A percentile compares a stretch with the other conserved stretches of the same genome.
These are phyloP conservation scores for Paraplagusia blochii DNA, from an alignment of 2,113 vertebrate species.

Conservation along the genomic window DNA sequence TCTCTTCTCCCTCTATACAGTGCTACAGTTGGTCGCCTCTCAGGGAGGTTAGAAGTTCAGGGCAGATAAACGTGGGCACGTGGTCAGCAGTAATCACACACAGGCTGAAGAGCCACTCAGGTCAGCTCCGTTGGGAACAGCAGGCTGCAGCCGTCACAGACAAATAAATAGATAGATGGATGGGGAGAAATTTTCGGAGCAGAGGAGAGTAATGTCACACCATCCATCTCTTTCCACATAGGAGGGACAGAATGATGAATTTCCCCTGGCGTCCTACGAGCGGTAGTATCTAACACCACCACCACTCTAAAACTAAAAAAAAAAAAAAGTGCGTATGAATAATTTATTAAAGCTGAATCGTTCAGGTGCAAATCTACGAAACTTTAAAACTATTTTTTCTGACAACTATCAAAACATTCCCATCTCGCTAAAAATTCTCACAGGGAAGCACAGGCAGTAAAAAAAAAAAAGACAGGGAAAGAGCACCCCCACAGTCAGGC, in stretches of 20 bases:
- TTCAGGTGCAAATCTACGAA: conserved; percentile 46
- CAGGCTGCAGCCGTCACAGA: conserved; percentile 33
- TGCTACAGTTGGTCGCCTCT: conserved; percentile 49
- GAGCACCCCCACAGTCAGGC: conserved; percentile 19
- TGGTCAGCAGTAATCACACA: conserved; percentile 74
- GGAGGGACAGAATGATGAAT: conserved; percentile 32
- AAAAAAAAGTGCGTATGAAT: conserved; percentile 42
- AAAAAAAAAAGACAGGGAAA: conserved; percentile 27
- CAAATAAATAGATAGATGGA: conserved; percentile 49
- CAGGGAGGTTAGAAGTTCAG: conserved; percentile 64
- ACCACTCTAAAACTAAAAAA: conserved; percentile 38
- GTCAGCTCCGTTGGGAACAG: conserved; percentile 55
- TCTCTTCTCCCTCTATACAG: conserved; percentile 5
- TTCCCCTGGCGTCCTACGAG: conserved; percentile 5
- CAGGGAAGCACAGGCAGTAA: conserved; percentile 1
- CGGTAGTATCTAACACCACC: conserved; percentile 44
- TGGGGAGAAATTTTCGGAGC: conserved; percentile 21
- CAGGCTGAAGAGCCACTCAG: conserved; percentile 61
- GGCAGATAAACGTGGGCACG: conserved; percentile 65
- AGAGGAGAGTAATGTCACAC: conserved; percentile 39
- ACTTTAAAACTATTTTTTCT: conserved; percentile 5
- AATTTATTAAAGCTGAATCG: conserved; percentile 47
- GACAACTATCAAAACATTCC: conserved; percentile 22
- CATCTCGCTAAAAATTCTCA: conserved; percentile 20
- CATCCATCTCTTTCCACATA: conserved; percentile 23